phyloP scores from a whole-genome alignment of 2,113 vertebrate species.

The Periophthalmodon schlosseri region DNA sequence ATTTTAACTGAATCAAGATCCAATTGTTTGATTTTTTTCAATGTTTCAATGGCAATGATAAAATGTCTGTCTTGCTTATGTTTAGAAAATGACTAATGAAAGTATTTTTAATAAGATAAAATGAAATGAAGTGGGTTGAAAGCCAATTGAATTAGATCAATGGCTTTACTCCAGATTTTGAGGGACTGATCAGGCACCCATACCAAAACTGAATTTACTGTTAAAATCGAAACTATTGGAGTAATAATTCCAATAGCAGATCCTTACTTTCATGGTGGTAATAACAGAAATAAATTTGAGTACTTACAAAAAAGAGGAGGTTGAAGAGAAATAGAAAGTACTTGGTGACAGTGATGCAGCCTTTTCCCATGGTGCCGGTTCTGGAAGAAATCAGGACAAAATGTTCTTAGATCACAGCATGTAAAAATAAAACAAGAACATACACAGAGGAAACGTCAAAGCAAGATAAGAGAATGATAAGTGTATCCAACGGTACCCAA shows the following conservation, averaged over 20 bases:
- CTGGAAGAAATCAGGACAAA: slow-evolving; percentile 45
- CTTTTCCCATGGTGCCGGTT: slow-evolving; percentile 72
- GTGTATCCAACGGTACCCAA: neutral
- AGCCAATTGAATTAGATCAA: too few relatives aligned
- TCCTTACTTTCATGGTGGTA: neutral
- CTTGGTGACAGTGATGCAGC: slow-evolving; percentile 89
- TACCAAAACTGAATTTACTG: too few relatives aligned
- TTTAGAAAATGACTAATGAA: neutral
- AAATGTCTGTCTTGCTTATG: neutral
- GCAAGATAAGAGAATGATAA: neutral
- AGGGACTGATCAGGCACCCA: too few relatives aligned
- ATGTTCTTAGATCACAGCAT: neutral
- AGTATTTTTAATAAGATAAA: too few relatives aligned
- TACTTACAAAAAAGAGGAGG: slow-evolving; percentile 94
- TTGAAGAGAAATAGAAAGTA: slow-evolving; percentile 98
- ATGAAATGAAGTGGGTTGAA: too few relatives aligned
- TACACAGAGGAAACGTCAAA: neutral
- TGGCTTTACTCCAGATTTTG: too few relatives aligned
- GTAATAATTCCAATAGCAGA: too few relatives aligned
- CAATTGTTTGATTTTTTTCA: neutral
- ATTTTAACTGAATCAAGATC: too few relatives aligned
- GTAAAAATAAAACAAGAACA: neutral
- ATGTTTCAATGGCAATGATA: neutral
- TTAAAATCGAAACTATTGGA: too few relatives aligned
- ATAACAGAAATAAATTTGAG: neutral